A percentile compares a stretch with the other conserved stretches of the same genome.
Evolutionary conservation across 1,140 invertebrate genomes (phyloP).

Genomic region (Plectrocnemia conspersa): DNA sequence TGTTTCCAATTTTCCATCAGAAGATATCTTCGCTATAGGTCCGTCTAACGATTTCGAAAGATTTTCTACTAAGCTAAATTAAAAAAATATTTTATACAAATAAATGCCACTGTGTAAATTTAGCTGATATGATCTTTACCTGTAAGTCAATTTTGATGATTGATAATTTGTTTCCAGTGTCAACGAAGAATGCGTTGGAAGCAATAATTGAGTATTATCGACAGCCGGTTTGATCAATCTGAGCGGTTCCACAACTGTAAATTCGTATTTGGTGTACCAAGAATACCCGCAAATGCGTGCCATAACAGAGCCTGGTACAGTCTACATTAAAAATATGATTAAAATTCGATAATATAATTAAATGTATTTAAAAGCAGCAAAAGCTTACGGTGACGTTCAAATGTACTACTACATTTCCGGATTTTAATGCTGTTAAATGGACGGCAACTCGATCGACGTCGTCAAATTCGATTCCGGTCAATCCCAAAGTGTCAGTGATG

Average conservation of each 20-base stretch:
- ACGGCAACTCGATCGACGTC: conserved; percentile 29
- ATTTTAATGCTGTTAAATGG: conserved; percentile 12
- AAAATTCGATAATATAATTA: not conserved
- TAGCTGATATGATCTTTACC: conserved; percentile 11
- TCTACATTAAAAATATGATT: conserved; percentile 10
- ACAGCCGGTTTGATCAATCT: conserved; percentile 14
- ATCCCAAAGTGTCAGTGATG: conserved; percentile 20
- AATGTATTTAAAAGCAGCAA: not conserved
- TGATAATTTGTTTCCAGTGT: conserved; percentile 24
- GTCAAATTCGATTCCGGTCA: conserved; percentile 24
- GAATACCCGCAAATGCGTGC: conserved; percentile 1
- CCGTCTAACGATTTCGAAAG: not conserved
- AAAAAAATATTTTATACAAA: not conserved
- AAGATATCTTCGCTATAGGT: conserved; percentile 20
- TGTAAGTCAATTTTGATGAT: conserved; percentile 18
- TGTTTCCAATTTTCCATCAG: conserved; percentile 23
- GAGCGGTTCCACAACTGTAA: conserved; percentile 19
- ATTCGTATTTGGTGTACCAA: conserved; percentile 23
- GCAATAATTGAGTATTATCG: conserved; percentile 6
- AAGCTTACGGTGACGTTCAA: conserved; percentile 28
- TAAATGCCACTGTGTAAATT: not conserved
- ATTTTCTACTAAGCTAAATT: conserved; percentile 21
- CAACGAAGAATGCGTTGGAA: conserved; percentile 20
- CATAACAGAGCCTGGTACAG: not conserved
- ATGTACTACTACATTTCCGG: conserved; percentile 25